These are phyloP conservation scores for Chionoecetes opilio DNA, from an alignment of 1,140 invertebrate genomes.

Conservation along the genomic window DNA sequence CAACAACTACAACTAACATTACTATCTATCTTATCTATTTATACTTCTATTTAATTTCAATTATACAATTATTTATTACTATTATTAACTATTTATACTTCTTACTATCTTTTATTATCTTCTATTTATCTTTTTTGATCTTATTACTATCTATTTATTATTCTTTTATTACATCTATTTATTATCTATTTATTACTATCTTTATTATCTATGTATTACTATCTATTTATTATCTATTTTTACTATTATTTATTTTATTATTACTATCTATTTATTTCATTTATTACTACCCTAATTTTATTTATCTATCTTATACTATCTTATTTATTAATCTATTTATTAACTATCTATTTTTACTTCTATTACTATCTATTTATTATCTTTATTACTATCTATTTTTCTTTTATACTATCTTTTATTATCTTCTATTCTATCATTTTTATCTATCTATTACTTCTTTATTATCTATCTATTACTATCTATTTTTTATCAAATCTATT, in stretches of 20 bases:
- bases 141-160: background rate
- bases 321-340: background rate
- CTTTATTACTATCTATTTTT: background rate
- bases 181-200: background rate
- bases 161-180: background rate
- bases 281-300: background rate
- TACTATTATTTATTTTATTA: background rate
- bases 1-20: too few relatives aligned
- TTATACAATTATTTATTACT: too few relatives aligned
- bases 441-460: background rate
- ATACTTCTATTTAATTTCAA: too few relatives aligned
- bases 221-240: background rate
- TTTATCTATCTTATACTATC: background rate
- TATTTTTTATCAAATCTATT: background rate
- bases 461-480: constrained; percentile 39
- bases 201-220: background rate
- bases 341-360: background rate
- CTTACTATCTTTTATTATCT: background rate
- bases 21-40: too few relatives aligned
- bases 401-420: background rate
- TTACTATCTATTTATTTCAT: background rate
- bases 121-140: background rate
- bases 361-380: background rate
- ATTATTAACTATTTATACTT: background rate
- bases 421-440: background rate